Evolutionary conservation across 2,888 invertebrate species (phyloP).

Genomic region (Torymus auratus): DNA sequence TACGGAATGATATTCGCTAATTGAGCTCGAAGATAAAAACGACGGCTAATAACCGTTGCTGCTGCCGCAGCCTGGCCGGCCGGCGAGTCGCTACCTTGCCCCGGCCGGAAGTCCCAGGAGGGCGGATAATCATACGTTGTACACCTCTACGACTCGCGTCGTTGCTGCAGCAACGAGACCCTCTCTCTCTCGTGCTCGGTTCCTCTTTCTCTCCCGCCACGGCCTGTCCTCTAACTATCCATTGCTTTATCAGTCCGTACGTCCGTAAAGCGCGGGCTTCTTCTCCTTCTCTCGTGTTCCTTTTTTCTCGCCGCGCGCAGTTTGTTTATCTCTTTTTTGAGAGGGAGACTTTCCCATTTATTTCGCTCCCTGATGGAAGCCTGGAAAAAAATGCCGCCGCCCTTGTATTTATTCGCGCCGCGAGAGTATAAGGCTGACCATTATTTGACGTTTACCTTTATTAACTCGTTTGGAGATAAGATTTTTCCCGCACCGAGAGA

Average conservation of each 20-base stretch:
- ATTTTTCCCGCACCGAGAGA: constrained; percentile 33
- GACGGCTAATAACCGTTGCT: constrained; percentile 74
- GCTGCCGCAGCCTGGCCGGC: too few relatives aligned
- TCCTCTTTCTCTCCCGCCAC: neutral
- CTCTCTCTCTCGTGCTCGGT: constrained; percentile 20
- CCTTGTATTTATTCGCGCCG: constrained; percentile 7
- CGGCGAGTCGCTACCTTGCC: constrained; percentile 14
- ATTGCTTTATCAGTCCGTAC: constrained; percentile 55
- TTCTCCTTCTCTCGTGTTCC: constrained; percentile 27
- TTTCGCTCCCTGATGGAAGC: constrained; percentile 53
- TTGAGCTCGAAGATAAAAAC: constrained; percentile 76
- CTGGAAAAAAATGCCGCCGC: constrained; percentile 43
- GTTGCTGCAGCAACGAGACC: constrained; percentile 59
- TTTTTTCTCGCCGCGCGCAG: constrained; percentile 10
- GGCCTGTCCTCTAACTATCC: constrained; percentile 53
- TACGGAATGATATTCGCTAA: constrained; percentile 76
- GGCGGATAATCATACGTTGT: constrained; percentile 71
- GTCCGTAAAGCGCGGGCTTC: constrained; percentile 30
- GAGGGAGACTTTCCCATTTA: constrained; percentile 51
- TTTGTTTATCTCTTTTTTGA: constrained; percentile 8
- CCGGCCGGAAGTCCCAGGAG: constrained; percentile 66
- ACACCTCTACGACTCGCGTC: constrained; percentile 60
- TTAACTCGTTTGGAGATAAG: constrained; percentile 57
- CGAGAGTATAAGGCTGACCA: constrained; percentile 38
- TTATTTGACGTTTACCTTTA: constrained; percentile 58